Conservation (phyloP, 2,797 vertebrate genomes). For the Tokudaia tokunoshimensis region DNA sequence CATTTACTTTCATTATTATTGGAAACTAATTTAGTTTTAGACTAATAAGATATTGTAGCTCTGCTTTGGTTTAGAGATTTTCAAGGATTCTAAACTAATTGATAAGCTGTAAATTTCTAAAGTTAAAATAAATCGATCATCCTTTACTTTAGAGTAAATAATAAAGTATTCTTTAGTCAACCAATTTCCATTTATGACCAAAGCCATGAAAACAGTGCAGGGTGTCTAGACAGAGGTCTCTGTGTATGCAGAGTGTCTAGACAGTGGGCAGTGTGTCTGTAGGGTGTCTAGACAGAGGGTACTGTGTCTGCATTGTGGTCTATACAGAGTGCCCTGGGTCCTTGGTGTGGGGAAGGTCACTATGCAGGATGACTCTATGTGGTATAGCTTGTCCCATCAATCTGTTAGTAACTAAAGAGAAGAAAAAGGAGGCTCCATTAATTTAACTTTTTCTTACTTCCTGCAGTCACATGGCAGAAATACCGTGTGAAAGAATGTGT, state of each 20-base stretch:
- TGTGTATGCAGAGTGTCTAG: neutral
- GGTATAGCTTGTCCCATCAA: neutral
- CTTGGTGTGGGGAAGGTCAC: neutral
- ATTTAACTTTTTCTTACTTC: slow-evolving; percentile 60
- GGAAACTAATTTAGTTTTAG: neutral
- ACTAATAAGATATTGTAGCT: neutral
- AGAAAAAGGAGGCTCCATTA: slow-evolving; percentile 20
- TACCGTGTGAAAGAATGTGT: neutral
- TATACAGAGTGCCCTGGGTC: neutral
- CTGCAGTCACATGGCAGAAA: neutral
- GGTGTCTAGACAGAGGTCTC: neutral
- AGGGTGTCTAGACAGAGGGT: no score
- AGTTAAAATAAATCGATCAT: neutral
- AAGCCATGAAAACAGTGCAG: neutral
- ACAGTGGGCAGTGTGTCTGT: no score
- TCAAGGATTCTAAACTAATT: slow-evolving; percentile 18
- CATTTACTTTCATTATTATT: neutral
- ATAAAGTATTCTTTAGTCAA: neutral
- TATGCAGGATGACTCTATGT: neutral
- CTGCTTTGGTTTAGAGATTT: neutral
- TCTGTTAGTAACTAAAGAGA: neutral
- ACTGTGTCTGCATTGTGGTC: no score
- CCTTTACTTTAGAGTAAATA: neutral
- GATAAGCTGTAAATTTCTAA: neutral
- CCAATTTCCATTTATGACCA: neutral